Base-by-base conservation (phyloP, 2,888 invertebrate species). In the Melanotus villosus region DNA sequence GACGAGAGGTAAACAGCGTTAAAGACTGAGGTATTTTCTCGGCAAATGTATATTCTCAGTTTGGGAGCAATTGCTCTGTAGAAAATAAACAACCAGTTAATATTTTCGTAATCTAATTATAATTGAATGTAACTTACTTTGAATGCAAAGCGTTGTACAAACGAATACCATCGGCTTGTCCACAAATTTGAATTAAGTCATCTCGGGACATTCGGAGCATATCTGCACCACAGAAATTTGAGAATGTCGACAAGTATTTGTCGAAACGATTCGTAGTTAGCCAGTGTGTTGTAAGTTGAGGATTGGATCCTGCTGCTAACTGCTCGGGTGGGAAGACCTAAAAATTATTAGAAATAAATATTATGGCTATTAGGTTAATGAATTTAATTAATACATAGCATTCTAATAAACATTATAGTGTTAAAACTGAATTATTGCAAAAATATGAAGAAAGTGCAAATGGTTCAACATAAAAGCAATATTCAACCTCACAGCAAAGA, bases 181-280 rank as follows among this genome's bases (percentile, higher is more conserved):
- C 97, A 84, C 97, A 97, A 67, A 98, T 96, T 86, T 97, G 95
- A 65, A 97, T 95, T 38, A 98, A 88, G 85, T 98, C 98, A 72
- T 97, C 96, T 45, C 96, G 90, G 0, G 94, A 93, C 83, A 98
- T 87, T 83, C 96, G 91, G 76, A 98, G 87, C 80, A 98, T 89
- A 85, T 98, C 98, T 16, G 94, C 89, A 14, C 95, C 97, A 34
- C 94, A 93, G 86, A 95, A 97, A 82, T 93, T 93, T 69, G 91
- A 88, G 83, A 97, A 96, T 0, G 93, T 92, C 58, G 90, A 86
- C 18, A 91, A 86, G 83, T 93, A 93, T 57, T 91, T 89, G 0
- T 89, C 88, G 86, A 97, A 96, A 71, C 96, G 89, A 79, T 95
- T 91, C 4, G 87, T 86, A 7, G 90, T 88, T 65, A 97, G 87